phyloP scores from a whole-genome alignment of 2,113 vertebrate species.

The Acanthisitta chloris region DNA sequence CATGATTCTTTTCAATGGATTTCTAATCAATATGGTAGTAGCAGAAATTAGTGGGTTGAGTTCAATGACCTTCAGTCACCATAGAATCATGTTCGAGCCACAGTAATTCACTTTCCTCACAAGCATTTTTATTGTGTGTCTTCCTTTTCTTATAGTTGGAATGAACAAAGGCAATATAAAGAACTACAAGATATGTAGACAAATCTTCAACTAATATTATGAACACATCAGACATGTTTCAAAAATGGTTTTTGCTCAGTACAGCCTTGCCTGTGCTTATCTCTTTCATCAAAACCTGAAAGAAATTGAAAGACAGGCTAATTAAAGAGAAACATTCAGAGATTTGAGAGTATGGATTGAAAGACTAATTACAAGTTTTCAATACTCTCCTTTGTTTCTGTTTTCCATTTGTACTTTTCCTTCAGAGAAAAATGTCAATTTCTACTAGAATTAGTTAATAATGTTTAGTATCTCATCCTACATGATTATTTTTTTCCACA shows the following conservation, averaged over 20 bases:
- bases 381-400: slow-evolving; percentile 3
- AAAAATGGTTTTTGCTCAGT: neutral
- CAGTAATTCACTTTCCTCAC: neutral
- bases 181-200: neutral
- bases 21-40: neutral
- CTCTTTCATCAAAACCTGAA: slow-evolving; percentile 23
- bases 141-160: neutral
- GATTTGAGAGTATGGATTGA: neutral
- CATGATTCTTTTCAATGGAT: neutral
- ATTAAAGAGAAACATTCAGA: slow-evolving; percentile 29
- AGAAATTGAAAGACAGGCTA: slow-evolving; percentile 41
- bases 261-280: neutral
- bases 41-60: neutral
- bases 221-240: neutral
- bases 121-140: neutral
- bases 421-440: neutral
- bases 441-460: neutral
- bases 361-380: slow-evolving; percentile 44
- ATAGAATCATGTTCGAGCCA: neutral
- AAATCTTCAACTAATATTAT: neutral
- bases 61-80: neutral
- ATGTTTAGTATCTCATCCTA: neutral
- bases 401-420: neutral
- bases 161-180: neutral
- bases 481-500: neutral